Base-by-base conservation (phyloP, 2,888 invertebrate species). In the Hecatera dysodea region DNA sequence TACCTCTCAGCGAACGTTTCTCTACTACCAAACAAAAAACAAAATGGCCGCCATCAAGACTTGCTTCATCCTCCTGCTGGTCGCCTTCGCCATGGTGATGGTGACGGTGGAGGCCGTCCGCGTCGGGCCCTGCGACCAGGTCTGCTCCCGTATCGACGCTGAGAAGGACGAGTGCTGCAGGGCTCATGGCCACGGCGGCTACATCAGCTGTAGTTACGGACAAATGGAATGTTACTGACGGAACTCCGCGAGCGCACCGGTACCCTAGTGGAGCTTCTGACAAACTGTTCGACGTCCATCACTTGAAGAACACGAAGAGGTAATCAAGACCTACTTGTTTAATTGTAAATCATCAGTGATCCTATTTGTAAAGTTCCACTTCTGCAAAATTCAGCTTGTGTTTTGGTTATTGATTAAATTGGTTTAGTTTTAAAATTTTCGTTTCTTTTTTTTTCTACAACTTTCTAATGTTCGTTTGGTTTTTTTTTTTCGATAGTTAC, bases 81-180 rank as follows among this genome's bases (percentile, higher is more conserved):
- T 72, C 39, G 75, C 67, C 33, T 75, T 66, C 42, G 67, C 67
- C 11, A 75, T 75, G 75, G 70, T 74, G 64, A 15, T 5, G 75
- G 72, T 75, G n/a, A 56, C 55, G 42, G 33, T 75, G 6, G 67
- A 50, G 27, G 72, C 67, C 12, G 48, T 0, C 33, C 67, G 22
- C 36, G 67, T 72, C 8, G 27, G 15, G 27, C 15, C 67, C 33
- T 75, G 75, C 19, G 72, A 75, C 65, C 24, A 74, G 39, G 75
- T 44, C 19, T 44, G 44, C 44, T 7, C 19, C 19, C 44, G 44
- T 44, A 44, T 19, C 8, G 15, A 7, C 1, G 19, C 44, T 44
- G 44, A 44, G 44, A 44, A 5, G 44, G 7, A 44, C 44, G 44
- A 44, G 44, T 44, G 44, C 44, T 44, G 44, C 19, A 44, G 44